These are phyloP conservation scores for Ornithoptera priamus DNA, from an alignment of 2,888 invertebrate genomes.

Conservation along the genomic window DNA sequence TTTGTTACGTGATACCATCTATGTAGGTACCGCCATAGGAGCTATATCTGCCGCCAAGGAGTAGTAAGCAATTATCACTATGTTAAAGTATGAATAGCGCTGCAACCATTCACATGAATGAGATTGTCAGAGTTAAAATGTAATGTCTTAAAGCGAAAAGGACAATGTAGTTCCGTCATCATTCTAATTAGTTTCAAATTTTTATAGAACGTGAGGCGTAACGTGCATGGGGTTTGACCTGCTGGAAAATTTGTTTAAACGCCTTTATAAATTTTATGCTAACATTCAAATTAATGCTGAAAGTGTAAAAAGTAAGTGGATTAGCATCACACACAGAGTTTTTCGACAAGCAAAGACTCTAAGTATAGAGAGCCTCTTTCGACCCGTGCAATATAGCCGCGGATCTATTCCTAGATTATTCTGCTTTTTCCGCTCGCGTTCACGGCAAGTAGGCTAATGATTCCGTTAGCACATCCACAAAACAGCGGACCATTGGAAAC, in stretches of 20 bases:
- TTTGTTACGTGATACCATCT: no score
- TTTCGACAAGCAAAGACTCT: slow-evolving; percentile 11
- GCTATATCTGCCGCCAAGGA: no score
- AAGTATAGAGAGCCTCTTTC: slow-evolving; percentile 7
- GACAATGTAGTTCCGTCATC: no score
- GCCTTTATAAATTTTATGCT: neutral
- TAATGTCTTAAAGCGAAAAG: no score
- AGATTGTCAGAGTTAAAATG: no score
- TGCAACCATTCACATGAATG: no score
- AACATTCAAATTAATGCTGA: neutral
- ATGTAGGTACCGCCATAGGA: no score
- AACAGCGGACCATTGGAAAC: slow-evolving; percentile 65
- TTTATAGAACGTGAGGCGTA: no score
- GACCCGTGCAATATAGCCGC: slow-evolving; percentile 18
- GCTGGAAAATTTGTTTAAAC: neutral
- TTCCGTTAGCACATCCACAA: slow-evolving; percentile 75
- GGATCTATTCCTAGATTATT: slow-evolving; percentile 57
- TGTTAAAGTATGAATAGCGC: no score
- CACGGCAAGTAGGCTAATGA: slow-evolving; percentile 72
- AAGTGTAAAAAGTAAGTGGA: neutral
- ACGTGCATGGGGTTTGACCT: no score
- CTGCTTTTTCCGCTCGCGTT: slow-evolving; percentile 70
- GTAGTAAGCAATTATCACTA: no score
- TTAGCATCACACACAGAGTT: neutral
- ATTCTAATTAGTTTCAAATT: no score